Percentiles rank a stretch among this genome's conserved stretches.
These are phyloP conservation scores for Thamnophis sirtalis DNA, from an alignment of 2,113 vertebrate genomes.

Conservation along the genomic window DNA sequence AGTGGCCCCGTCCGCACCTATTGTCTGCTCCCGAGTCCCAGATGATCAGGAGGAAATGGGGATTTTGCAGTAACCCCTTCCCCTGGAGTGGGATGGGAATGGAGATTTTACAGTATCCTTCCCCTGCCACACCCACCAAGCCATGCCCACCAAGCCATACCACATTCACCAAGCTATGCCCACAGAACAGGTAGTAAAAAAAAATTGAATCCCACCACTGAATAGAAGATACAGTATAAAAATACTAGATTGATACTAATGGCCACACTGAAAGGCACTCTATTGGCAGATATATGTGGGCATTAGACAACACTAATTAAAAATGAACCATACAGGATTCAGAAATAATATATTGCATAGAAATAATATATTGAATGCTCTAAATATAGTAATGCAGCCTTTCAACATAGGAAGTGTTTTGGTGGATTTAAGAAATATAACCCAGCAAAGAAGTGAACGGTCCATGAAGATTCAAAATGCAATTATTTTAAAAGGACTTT, in stretches of 20 bases:
- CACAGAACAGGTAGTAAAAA: no score
- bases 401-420: not conserved
- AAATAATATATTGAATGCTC: not conserved
- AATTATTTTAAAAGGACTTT: not conserved
- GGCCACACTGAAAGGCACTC: not conserved
- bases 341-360: not conserved
- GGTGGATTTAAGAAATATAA: not conserved
- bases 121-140: no score
- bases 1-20: no score
- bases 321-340: not conserved
- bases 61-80: no score
- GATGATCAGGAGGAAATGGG: no score
- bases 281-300: not conserved
- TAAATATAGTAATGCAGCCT: not conserved
- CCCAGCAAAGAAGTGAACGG: not conserved
- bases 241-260: not conserved
- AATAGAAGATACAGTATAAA: not conserved
- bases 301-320: not conserved
- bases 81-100: no score
- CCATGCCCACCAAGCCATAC: no score
- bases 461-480: constrained; percentile 10
- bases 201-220: no score
- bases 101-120: no score
- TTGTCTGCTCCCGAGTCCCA: no score
- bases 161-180: no score